Base-by-base conservation (phyloP, 2,888 invertebrate genomes). In the Geophilus truncorum region DNA sequence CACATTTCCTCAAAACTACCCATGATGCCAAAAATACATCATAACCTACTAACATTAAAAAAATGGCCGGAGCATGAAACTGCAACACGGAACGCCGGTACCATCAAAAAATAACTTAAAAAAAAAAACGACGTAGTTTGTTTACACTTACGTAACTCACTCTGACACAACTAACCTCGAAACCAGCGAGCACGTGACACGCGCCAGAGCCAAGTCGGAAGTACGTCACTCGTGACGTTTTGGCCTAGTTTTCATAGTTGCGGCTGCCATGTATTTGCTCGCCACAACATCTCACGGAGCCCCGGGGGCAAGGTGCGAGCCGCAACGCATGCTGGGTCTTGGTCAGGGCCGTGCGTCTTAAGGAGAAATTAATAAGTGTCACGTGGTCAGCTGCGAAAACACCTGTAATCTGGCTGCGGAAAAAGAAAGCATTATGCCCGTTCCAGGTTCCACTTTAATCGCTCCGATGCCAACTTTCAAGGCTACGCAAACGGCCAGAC, bases 381-480 rank as follows among this genome's bases (percentile, higher is more conserved):
- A 75, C 75, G 25, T 28, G 30, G n/a, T 30, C 23, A 21, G 5
- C 15, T 15, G 30, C 4, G 18, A 18, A 75, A 75, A 75, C 75
- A 75, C 10, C 30, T 51, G 51, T 51, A 51, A 51, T 51, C 51
- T 18, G 51, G 51, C 51, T 51, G 51, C 15, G 15, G 51, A 51
- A 51, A 51, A 15, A 51, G 18, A 4, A 18, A n/a, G 15, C n/a
- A 75, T 28, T 75, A 75, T 75, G 75, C 75, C 75, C 30, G 75
- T 75, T 75, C 75, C 75, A 75, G 75, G 75, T 25, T 75, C 25
- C 23, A 75, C 75, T 30, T 75, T 75, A 21, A 25, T 75, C 75
- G 25, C 75, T 12, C 75, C 75, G 75, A 28, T 23, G 5, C 75
- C 75, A 9, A 75, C 75, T 30, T 75, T 75, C 30, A 75, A 75